Conservation (phyloP, 2,113 vertebrate species). For the Crotalus tigris region DNA sequence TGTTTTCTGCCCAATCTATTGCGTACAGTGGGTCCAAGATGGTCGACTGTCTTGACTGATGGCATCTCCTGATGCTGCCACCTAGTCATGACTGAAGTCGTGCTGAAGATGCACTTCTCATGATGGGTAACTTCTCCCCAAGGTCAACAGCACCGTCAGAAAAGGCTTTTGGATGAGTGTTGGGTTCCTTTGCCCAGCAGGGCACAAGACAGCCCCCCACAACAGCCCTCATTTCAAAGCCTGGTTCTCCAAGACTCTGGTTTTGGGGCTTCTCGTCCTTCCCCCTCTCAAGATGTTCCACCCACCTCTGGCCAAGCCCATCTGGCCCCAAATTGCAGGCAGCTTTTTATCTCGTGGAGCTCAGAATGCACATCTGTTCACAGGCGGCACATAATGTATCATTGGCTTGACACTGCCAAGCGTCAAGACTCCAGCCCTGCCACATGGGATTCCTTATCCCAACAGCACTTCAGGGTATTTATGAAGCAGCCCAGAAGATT, state of each 20-base stretch:
- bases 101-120: not conserved
- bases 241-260: not conserved
- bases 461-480: not conserved
- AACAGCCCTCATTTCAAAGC: not conserved
- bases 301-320: not conserved
- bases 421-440: not conserved
- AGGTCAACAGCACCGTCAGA: not conserved
- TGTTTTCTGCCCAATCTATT: not conserved
- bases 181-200: not conserved
- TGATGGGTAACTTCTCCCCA: not conserved
- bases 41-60: not conserved
- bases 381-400: not conserved
- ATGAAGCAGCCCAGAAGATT: not conserved
- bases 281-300: not conserved
- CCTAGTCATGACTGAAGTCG: not conserved
- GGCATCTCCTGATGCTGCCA: not conserved
- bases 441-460: not conserved
- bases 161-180: not conserved
- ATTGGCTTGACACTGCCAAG: not conserved
- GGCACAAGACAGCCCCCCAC: not conserved
- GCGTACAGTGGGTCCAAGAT: not conserved
- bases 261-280: not conserved
- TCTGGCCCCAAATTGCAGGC: not conserved
- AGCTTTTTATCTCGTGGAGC: not conserved
- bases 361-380: not conserved